Percentiles rank a stretch among this genome's conserved stretches.
phyloP scores from a whole-genome alignment of 2,888 invertebrate species.

The Melanophora roralis region DNA sequence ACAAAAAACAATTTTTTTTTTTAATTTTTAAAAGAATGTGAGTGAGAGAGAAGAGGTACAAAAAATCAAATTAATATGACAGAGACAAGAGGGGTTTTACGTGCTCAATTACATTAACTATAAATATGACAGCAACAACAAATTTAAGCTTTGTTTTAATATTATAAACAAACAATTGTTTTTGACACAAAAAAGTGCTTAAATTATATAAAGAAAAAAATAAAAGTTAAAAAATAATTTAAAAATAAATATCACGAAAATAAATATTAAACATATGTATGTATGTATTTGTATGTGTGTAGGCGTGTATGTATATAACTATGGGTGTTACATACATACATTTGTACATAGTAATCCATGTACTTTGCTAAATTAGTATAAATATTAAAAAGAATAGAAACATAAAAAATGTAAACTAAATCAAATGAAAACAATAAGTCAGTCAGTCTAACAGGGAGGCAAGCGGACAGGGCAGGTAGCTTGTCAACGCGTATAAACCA shows the following conservation, averaged over 20 bases:
- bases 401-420: constrained; percentile 10
- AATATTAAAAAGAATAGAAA: background rate
- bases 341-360: too few species aligned
- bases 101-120: constrained; percentile 51
- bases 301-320: too few species aligned
- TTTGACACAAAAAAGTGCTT: too few species aligned
- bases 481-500: constrained; percentile 12
- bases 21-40: constrained; percentile 14
- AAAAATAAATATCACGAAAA: background rate
- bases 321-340: too few species aligned
- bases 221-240: constrained; percentile 18
- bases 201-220: background rate
- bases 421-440: constrained; percentile 19
- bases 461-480: too few species aligned
- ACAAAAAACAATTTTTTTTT: constrained; percentile 17
- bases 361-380: too few species aligned
- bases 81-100: background rate
- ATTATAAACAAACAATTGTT: constrained; percentile 21
- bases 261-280: background rate
- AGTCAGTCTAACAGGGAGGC: too few species aligned
- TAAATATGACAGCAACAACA: constrained; percentile 41
- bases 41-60: constrained; percentile 11
- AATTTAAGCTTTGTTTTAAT: constrained; percentile 23
- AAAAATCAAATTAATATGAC: background rate
- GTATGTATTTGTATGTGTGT: too few species aligned